Evolutionary conservation across 2,113 vertebrate genomes (phyloP).

Genomic region (Vidua macroura): DNA sequence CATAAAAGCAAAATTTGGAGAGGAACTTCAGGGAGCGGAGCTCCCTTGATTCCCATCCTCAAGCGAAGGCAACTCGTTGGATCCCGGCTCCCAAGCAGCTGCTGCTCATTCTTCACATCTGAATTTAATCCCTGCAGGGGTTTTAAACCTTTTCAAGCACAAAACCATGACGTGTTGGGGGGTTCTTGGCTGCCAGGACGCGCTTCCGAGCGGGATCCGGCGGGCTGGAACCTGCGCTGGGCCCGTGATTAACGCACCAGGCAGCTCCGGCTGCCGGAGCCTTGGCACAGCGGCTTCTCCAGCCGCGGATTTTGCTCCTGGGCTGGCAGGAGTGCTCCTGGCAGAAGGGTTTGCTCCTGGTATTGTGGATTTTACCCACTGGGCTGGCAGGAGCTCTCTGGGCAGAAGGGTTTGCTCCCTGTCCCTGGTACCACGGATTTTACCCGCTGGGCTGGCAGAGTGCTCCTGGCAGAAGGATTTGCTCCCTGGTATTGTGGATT

Average conservation of each 20-base stretch:
- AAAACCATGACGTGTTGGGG: fast-evolving
- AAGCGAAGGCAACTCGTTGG: fast-evolving
- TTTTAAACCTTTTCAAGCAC: neutral
- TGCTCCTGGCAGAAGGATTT: neutral
- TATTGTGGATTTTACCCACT: too few species aligned
- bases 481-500: too few species aligned
- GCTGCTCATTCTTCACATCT: neutral
- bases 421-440: too few species aligned
- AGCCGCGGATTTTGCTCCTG: neutral
- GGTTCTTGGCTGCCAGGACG: neutral
- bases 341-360: neutral
- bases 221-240: fast-evolving
- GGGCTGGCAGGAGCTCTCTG: too few species aligned
- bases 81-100: fast-evolving
- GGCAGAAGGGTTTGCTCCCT: too few species aligned
- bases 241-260: neutral
- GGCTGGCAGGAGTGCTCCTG: neutral
- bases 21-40: fast-evolving
- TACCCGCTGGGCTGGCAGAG: too few species aligned
- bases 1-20: neutral
- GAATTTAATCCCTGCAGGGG: neutral
- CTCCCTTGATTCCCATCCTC: neutral
- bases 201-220: fast-evolving
- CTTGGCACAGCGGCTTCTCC: neutral
- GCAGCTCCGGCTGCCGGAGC: neutral